Conservation (phyloP, 2,888 invertebrate species). For the Halictus quadricinctus region DNA sequence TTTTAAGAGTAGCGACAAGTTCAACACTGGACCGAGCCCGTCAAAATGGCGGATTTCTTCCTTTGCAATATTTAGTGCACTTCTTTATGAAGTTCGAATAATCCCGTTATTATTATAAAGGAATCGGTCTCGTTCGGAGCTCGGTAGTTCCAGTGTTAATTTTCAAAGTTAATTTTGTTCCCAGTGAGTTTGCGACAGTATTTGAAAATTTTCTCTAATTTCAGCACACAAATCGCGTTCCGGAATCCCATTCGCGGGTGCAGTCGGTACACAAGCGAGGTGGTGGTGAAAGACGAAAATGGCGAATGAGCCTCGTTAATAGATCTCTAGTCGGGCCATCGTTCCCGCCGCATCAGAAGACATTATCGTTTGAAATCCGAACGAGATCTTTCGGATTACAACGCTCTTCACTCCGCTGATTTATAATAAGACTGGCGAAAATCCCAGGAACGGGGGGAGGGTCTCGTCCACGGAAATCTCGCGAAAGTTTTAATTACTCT, state of each 20-base stretch:
- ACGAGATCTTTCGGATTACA: slow-evolving; percentile 54
- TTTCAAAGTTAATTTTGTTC: neutral
- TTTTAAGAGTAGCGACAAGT: neutral
- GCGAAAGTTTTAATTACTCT: slow-evolving; percentile 67
- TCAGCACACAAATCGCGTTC: neutral
- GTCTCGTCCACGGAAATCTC: slow-evolving; percentile 33
- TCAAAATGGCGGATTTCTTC: no score
- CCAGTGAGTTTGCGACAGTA: neutral
- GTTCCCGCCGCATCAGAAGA: slow-evolving; percentile 24
- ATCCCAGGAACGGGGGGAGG: neutral
- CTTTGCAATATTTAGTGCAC: no score
- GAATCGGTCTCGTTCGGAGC: no score
- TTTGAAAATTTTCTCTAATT: neutral
- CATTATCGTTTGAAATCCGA: slow-evolving; percentile 67
- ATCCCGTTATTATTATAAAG: no score
- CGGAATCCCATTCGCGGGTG: neutral
- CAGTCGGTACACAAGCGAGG: neutral
- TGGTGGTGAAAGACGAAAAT: neutral
- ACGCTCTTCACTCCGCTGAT: slow-evolving; percentile 42
- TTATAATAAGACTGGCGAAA: slow-evolving; percentile 46
- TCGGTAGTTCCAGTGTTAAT: no score
- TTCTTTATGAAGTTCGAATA: no score
- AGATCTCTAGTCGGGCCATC: slow-evolving; percentile 28
- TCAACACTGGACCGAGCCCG: no score
- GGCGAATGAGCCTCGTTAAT: neutral